These are phyloP conservation scores for Leuciscus idus DNA, from an alignment of 2,113 vertebrate species.

Conservation along the genomic window DNA sequence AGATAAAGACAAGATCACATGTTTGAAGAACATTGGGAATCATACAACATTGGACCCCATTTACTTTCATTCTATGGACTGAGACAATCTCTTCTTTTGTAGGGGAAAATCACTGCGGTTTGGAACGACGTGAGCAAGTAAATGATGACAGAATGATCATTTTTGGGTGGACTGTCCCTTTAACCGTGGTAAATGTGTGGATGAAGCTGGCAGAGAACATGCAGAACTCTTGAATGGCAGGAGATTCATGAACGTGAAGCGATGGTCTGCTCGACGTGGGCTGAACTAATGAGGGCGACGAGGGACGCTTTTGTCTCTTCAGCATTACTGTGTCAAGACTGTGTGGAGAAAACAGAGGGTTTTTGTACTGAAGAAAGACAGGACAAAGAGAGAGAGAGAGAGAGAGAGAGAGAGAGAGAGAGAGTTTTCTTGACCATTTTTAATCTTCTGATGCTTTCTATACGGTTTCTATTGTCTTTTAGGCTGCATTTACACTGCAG, in stretches of 20 bases:
- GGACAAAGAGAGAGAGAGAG: too few species aligned
- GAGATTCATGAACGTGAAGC: conserved; percentile 14
- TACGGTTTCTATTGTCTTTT: too few species aligned
- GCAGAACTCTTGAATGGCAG: not conserved
- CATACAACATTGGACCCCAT: not conserved
- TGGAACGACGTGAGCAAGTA: not conserved
- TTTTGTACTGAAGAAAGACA: conserved; percentile 39
- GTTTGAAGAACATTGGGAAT: not conserved
- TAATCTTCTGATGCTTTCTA: not conserved
- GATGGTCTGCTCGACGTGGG: conserved; percentile 66
- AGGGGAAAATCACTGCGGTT: not conserved
- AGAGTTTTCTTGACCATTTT: not conserved
- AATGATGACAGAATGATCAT: not conserved
- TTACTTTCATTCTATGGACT: not conserved
- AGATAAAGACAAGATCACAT: not conserved
- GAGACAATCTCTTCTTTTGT: not conserved
- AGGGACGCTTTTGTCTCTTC: conserved; percentile 69
- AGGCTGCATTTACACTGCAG: too few species aligned
- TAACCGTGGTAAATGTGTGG: not conserved
- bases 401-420: not conserved
- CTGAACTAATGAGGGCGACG: conserved; percentile 45
- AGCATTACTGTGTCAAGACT: conserved; percentile 54
- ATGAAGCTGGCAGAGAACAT: not conserved
- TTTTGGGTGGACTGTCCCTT: not conserved
- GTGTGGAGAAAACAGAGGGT: conserved; percentile 41